Evolutionary conservation across 2,797 vertebrate species (phyloP).

Genomic region (Channallabes apus): DNA sequence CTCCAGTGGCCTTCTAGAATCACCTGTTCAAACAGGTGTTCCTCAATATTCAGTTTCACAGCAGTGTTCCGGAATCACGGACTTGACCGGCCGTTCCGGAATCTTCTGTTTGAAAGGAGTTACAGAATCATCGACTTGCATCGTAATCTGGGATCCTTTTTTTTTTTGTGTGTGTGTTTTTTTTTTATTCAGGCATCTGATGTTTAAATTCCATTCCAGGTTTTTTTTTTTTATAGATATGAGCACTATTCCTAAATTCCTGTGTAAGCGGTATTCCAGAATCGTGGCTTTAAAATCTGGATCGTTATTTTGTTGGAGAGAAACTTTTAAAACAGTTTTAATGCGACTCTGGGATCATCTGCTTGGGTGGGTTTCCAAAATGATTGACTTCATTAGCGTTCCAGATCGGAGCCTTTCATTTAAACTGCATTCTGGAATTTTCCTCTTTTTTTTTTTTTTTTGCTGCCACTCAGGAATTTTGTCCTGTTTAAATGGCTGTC

Average conservation of each 20-base stretch:
- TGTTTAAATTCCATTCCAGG: not conserved
- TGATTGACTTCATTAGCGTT: not conserved
- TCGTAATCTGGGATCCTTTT: not conserved
- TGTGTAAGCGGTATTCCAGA: not conserved
- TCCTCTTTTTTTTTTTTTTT: not conserved
- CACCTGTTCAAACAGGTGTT: not conserved
- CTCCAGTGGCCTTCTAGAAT: slow-evolving; percentile 24
- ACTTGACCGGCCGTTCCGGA: not conserved
- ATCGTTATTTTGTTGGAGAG: not conserved
- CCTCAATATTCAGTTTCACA: not conserved
- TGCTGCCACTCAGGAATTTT: not conserved
- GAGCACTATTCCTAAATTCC: not conserved
- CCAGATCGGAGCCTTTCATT: not conserved
- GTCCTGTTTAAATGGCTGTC: not conserved
- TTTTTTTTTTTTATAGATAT: not conserved
- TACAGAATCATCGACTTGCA: not conserved
- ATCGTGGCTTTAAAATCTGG: not conserved
- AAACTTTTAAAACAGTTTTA: not conserved
- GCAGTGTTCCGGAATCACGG: slow-evolving; percentile 4
- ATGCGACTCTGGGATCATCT: not conserved
- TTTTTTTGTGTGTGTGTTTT: not conserved
- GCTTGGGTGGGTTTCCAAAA: not conserved
- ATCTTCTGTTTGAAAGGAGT: not conserved
- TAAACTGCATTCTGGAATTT: not conserved
- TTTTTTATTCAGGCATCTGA: not conserved